phyloP scores from a whole-genome alignment of 1,140 invertebrate species.

The Augochlora pura region DNA sequence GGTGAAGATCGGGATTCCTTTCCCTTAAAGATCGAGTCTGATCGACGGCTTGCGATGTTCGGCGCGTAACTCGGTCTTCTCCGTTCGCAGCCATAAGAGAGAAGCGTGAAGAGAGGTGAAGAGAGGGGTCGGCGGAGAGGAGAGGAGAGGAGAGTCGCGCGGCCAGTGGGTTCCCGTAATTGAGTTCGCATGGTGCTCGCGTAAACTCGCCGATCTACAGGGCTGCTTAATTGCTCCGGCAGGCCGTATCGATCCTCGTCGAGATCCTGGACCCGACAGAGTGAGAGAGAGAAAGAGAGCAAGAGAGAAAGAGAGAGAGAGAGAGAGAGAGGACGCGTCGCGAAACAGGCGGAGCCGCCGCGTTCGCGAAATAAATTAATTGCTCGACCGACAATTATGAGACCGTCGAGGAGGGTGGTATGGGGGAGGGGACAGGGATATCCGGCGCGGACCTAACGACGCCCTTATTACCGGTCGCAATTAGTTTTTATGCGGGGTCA shows the following conservation, averaged over 20 bases:
- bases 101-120: no score
- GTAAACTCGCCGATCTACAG: slow-evolving; percentile 37
- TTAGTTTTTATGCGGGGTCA: slow-evolving; percentile 39
- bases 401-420: background rate
- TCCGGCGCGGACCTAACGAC: slow-evolving; percentile 31
- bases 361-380: slow-evolving; percentile 40
- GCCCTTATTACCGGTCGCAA: slow-evolving; percentile 32
- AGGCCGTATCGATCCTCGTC: slow-evolving; percentile 20
- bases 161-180: slow-evolving; percentile 29
- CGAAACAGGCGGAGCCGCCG: background rate
- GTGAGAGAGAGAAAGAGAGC: background rate
- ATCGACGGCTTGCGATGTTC: background rate
- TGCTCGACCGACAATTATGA: slow-evolving; percentile 42
- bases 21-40: no score
- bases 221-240: slow-evolving; percentile 31
- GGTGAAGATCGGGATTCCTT: no score
- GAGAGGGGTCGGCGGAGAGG: no score
- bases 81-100: slow-evolving; percentile 11
- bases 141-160: background rate
- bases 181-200: slow-evolving; percentile 7
- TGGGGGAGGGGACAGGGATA: background rate
- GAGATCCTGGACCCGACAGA: background rate
- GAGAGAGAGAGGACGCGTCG: background rate
- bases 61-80: slow-evolving; percentile 15
- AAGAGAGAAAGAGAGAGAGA: background rate